Conservation (phyloP, 2,113 vertebrate genomes). For the Toxotes chatareus region DNA sequence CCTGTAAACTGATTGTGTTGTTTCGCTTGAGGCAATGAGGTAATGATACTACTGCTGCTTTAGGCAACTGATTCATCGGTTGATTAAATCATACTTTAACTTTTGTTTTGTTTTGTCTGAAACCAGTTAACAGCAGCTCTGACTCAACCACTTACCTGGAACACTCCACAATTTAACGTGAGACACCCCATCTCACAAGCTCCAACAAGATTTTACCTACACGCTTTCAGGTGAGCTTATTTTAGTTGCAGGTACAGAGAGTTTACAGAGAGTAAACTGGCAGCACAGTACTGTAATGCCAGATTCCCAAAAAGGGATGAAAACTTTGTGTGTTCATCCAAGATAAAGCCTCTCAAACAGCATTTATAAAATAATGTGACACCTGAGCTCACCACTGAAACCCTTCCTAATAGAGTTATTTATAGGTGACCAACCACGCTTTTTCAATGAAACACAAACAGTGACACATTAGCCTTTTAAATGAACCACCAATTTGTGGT, state of each 20-base stretch:
- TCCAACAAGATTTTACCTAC: not conserved
- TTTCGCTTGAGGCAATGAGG: too few relatives aligned
- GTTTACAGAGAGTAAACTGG: not conserved
- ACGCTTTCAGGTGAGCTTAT: accelerated
- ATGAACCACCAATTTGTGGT: not conserved
- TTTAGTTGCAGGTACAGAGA: not conserved
- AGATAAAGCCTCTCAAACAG: not conserved
- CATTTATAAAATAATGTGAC: not conserved
- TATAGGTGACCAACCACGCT: not conserved
- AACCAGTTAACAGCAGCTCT: too few relatives aligned
- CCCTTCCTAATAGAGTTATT: not conserved
- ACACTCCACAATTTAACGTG: too few relatives aligned
- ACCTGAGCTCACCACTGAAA: not conserved
- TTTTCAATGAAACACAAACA: not conserved
- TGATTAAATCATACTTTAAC: too few relatives aligned
- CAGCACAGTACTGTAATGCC: too few relatives aligned
- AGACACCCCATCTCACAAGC: not conserved
- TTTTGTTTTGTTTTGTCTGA: too few relatives aligned
- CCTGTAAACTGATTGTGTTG: too few relatives aligned
- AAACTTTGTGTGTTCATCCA: not conserved
- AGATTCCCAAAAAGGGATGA: accelerated
- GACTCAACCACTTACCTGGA: too few relatives aligned
- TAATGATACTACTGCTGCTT: too few relatives aligned
- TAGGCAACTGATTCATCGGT: not conserved
- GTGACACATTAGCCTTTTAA: not conserved